Conservation (phyloP, 2,113 vertebrate species). For the Tamias sibiricus region DNA sequence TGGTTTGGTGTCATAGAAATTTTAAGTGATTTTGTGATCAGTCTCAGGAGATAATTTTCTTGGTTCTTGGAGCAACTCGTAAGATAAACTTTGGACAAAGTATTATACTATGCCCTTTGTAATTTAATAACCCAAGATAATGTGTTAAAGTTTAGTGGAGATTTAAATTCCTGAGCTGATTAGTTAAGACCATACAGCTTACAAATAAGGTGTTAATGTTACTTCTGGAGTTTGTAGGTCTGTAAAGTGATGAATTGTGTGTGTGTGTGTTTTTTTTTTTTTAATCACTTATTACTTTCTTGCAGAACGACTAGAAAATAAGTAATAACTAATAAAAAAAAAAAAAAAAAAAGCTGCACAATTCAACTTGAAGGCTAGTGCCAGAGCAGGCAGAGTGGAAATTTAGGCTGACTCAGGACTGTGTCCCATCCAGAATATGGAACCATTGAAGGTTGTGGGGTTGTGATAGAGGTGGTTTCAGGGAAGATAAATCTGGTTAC, state of each 20-base stretch:
- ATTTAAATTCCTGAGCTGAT: conserved; percentile 82
- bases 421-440: neutral
- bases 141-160: conserved; percentile 76
- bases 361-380: conserved; percentile 26
- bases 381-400: neutral
- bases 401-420: neutral
- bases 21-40: conserved; percentile 30
- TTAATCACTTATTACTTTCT: neutral
- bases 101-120: conserved; percentile 83
- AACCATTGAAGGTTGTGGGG: neutral
- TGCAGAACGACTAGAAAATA: neutral
- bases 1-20: neutral
- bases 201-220: neutral
- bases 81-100: conserved; percentile 82
- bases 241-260: neutral
- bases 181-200: conserved; percentile 58
- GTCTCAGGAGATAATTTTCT: conserved; percentile 33
- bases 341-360: neutral
- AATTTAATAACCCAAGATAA: conserved; percentile 80
- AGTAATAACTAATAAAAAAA: conserved; percentile 44
- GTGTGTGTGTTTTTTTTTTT: too few species aligned
- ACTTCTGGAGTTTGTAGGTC: neutral
- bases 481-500: neutral
- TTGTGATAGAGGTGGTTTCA: neutral
- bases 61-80: conserved; percentile 64